These are phyloP conservation scores for Papilio gigon DNA, from an alignment of 2,888 invertebrate species.

Conservation along the genomic window DNA sequence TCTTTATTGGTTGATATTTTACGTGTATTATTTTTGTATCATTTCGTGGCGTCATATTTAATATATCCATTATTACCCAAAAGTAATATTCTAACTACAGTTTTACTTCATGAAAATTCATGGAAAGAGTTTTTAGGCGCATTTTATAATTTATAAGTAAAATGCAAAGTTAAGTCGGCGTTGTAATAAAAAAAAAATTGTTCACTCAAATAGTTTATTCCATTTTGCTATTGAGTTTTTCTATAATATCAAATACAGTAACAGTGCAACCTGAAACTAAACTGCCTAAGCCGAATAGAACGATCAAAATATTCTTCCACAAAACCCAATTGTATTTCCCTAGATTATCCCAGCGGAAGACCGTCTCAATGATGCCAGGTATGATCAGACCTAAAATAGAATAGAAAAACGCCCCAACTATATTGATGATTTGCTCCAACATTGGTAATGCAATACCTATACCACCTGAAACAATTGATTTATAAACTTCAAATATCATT, in stretches of 20 bases:
- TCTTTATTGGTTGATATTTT: no score
- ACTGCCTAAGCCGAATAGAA: conserved; percentile 84
- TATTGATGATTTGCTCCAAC: conserved; percentile 75
- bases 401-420: conserved; percentile 83
- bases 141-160: no score
- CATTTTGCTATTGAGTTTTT: conserved; percentile 74
- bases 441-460: conserved; percentile 87
- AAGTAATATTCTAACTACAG: no score
- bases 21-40: no score
- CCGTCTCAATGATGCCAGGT: conserved; percentile 88
- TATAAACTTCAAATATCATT: no score
- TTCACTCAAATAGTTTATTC: no score
- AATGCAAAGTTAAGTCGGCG: no score
- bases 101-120: no score
- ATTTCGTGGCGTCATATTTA: not conserved
- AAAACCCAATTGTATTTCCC: conserved; percentile 86
- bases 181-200: no score
- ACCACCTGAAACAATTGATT: conserved; percentile 59
- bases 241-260: conserved; percentile 66
- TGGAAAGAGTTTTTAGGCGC: no score
- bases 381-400: conserved; percentile 88
- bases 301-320: conserved; percentile 85
- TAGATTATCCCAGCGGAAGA: conserved; percentile 86
- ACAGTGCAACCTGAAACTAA: conserved; percentile 83
- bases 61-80: no score